phyloP scores from a whole-genome alignment of 2,797 vertebrate genomes.

The Enteromius fasciolatus region DNA sequence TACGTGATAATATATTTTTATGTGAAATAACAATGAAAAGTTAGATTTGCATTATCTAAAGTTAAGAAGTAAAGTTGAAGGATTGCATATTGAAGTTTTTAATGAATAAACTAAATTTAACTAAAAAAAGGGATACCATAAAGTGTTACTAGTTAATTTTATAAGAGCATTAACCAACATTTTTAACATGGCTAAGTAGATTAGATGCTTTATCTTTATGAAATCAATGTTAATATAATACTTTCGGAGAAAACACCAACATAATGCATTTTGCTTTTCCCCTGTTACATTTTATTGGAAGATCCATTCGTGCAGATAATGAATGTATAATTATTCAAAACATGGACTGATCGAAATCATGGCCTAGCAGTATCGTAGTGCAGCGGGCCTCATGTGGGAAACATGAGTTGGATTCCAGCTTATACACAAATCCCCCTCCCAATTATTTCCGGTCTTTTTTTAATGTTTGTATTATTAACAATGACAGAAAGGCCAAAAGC shows the following conservation, averaged over 20 bases:
- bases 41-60: background rate
- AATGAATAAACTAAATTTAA: background rate
- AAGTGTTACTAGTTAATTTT: background rate
- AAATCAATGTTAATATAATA: background rate
- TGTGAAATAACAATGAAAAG: background rate
- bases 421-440: background rate
- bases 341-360: background rate
- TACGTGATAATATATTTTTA: background rate
- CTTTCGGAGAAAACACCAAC: too few relatives aligned
- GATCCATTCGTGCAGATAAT: background rate
- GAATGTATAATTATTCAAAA: background rate
- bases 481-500: background rate
- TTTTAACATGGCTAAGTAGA: background rate
- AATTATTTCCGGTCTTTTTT: background rate
- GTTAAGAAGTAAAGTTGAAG: background rate
- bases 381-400: background rate
- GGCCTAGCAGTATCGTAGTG: background rate
- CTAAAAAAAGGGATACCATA: background rate
- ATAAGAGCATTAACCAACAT: background rate
- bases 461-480: background rate
- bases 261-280: background rate
- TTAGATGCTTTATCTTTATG: background rate
- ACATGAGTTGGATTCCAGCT: background rate
- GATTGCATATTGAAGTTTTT: background rate
- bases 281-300: background rate